Percentiles rank a stretch among this genome's conserved stretches.
phyloP scores from a whole-genome alignment of 1,140 invertebrate genomes.

The Tribolium castaneum region DNA sequence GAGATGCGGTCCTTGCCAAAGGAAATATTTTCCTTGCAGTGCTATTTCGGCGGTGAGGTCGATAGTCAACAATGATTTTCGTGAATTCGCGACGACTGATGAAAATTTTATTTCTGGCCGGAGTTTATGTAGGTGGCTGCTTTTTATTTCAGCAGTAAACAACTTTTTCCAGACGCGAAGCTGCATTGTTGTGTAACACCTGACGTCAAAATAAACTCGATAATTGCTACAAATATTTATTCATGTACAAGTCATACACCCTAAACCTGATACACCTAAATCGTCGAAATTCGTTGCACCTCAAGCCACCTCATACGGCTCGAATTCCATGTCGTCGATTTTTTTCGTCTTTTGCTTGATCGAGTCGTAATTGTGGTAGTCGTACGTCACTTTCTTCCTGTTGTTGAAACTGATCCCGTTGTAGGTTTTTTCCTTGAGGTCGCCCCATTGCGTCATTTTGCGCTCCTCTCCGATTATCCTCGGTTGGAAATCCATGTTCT shows the following conservation, averaged over 20 bases:
- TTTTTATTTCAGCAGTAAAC: not conserved
- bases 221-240: not conserved
- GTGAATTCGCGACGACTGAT: not conserved
- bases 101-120: not conserved
- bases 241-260: not conserved
- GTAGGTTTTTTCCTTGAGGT: conserved; percentile 52
- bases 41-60: not conserved
- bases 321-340: conserved; percentile 84
- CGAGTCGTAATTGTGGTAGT: conserved; percentile 57
- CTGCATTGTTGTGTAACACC: not conserved
- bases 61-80: not conserved
- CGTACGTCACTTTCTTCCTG: conserved; percentile 45
- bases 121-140: not conserved
- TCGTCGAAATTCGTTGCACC: conserved; percentile 6
- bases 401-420: conserved; percentile 51
- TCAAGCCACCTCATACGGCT: conserved; percentile 77
- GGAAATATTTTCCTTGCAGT: not conserved
- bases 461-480: conserved; percentile 60
- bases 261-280: not conserved
- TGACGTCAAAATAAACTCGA: not conserved
- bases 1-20: not conserved
- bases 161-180: not conserved
- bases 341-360: conserved; percentile 64
- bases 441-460: conserved; percentile 55
- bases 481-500: conserved; percentile 49